phyloP scores from a whole-genome alignment of 2,888 invertebrate genomes.

The Caenorhabditis drosophilae region DNA sequence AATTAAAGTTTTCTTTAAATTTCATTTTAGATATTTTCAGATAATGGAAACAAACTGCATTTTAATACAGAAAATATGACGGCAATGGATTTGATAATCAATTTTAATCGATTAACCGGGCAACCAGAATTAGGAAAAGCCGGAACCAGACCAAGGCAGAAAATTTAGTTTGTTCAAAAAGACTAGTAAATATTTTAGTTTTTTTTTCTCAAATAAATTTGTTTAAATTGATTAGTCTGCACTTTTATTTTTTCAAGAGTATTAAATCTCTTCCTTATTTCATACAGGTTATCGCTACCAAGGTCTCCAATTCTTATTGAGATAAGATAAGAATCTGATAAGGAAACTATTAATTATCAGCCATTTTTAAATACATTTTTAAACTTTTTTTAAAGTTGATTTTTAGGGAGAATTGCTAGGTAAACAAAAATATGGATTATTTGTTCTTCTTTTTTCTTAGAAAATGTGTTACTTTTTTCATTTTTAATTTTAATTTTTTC shows the following conservation, averaged over 20 bases:
- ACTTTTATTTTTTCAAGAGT: neutral
- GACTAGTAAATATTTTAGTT: neutral
- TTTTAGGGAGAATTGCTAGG: no score
- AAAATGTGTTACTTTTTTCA: slow-evolving; percentile 1
- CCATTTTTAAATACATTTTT: no score
- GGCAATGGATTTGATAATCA: slow-evolving; percentile 61
- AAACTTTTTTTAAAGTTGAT: no score
- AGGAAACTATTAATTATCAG: no score
- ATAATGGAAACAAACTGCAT: slow-evolving; percentile 56
- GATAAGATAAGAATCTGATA: no score
- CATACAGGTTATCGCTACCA: no score
- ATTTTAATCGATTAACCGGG: slow-evolving; percentile 63
- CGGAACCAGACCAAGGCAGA: slow-evolving; percentile 53
- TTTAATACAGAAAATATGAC: slow-evolving; percentile 65
- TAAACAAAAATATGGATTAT: no score
- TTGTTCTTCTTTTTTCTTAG: neutral
- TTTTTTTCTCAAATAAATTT: slow-evolving; percentile 3
- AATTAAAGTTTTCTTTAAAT: neutral
- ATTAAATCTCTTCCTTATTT: no score
- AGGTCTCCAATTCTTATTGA: no score
- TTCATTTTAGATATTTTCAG: slow-evolving; percentile 26
- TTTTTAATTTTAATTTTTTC: neutral
- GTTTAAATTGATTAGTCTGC: neutral
- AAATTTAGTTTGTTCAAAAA: slow-evolving; percentile 22
- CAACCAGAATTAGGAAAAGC: slow-evolving; percentile 63